Base-by-base conservation (phyloP, 2,797 vertebrate species). In the Clarias platycephalus region DNA sequence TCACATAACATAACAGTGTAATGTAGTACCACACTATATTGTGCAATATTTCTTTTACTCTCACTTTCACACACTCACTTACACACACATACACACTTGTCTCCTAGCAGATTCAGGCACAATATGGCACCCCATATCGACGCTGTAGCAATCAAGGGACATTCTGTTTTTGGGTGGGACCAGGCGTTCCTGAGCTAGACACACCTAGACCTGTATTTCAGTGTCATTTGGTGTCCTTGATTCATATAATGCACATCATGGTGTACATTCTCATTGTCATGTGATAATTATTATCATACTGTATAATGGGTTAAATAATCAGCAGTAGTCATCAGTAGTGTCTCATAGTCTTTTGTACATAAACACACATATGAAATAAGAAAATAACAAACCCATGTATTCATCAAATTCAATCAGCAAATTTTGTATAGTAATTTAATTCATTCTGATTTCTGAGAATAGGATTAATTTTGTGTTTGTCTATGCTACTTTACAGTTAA, bases 201-300 rank as follows among this genome's bases (percentile, higher is more conserved):
- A 80, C 85, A 66, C 85, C 85, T 68, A 80, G 66, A 78, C 81
- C 34, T 68, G 31, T 60, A 64, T 70, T 31, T 83, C 55, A 66
- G 9, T 78, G 49, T 78, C 40, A 80, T 44, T 37, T 63, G 12
- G 2, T 18, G 31, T 26, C 53, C 37, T 12, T 79, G 74, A n/a
- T 80, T 44, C 34, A 18, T 44, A 10, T 26, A n/a, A 10, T 71
- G 22, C 64, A 74, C 34, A 37, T 22, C 34, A 49, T 53, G 28
- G 4, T 49, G n/a, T 75, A 20, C n/a, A 44, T 72, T 57, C 3
- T 20, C n/a, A 20, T 80, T 49, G 44, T 49, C 0, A 0, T 44
- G 24, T 28, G 24, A 58, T 34, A 62, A 78, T 40, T 62, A 20
- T 16, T 16, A 40, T n/a, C 55, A 78, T 62, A 13, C 13, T 53